These are phyloP conservation scores for Oncorhynchus keta DNA, from an alignment of 2,113 vertebrate species.

Conservation along the genomic window DNA sequence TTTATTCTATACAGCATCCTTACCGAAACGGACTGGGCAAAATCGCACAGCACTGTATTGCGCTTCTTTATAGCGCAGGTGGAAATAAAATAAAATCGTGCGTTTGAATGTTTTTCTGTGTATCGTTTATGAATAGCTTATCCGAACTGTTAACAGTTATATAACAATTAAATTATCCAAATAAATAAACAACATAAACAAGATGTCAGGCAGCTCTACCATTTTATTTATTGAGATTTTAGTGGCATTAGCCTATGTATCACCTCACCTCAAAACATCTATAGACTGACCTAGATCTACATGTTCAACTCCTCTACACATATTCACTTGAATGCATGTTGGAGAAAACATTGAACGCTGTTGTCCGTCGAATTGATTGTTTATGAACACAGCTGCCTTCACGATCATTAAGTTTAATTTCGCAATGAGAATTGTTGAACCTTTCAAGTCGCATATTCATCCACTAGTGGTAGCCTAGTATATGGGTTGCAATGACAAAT, in stretches of 20 bases:
- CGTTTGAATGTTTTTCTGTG: conserved; percentile 25
- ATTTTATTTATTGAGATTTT: conserved; percentile 3
- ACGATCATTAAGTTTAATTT: conserved; percentile 9
- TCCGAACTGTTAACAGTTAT: not conserved
- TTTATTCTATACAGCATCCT: conserved; percentile 7
- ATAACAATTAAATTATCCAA: conserved; percentile 14
- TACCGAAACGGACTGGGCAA: not conserved
- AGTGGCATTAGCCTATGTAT: not conserved
- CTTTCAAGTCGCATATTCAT: not conserved
- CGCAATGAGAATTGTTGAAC: not conserved
- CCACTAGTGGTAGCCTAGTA: not conserved
- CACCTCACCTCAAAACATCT: not conserved
- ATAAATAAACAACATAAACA: conserved; percentile 5
- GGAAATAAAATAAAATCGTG: conserved; percentile 5
- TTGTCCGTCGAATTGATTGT: conserved; percentile 1
- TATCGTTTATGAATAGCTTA: not conserved
- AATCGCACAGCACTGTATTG: conserved; percentile 6
- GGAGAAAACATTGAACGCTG: conserved; percentile 1
- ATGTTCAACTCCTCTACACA: too few species aligned
- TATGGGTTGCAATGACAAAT: not conserved
- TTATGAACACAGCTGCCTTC: conserved; percentile 10
- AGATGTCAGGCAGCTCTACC: not conserved
- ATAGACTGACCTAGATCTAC: too few species aligned
- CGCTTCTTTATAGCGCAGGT: not conserved
- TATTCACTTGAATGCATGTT: not conserved